These are phyloP conservation scores for Meiosimyza platycephala DNA, from an alignment of 2,888 invertebrate genomes.

Conservation along the genomic window DNA sequence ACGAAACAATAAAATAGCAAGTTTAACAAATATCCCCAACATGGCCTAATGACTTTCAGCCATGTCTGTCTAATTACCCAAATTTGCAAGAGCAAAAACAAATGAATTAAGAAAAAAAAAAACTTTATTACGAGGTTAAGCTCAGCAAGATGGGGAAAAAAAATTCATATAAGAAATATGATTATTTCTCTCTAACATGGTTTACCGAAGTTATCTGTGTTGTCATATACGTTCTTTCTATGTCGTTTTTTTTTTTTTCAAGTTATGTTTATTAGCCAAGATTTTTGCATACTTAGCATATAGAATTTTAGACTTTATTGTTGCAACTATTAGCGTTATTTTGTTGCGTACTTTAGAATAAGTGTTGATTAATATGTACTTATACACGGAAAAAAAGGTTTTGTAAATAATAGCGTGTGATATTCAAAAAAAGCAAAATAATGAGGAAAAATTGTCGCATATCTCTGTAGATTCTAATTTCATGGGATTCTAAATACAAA, in stretches of 20 bases:
- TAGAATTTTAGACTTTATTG: background rate
- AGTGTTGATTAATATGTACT: too few species aligned
- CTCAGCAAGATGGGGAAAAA: background rate
- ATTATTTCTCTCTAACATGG: background rate
- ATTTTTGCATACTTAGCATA: constrained; percentile 9
- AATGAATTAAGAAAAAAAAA: background rate
- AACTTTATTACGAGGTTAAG: constrained; percentile 20
- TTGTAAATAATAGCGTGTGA: too few species aligned
- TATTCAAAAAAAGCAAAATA: too few species aligned
- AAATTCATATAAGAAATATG: background rate
- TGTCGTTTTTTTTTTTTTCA: background rate
- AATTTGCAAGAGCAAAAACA: constrained; percentile 3
- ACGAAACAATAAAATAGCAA: background rate
- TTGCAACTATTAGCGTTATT: background rate
- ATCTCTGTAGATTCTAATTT: too few species aligned
- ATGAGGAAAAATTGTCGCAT: too few species aligned
- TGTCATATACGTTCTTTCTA: background rate
- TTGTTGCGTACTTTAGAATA: too few species aligned
- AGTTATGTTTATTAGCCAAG: background rate
- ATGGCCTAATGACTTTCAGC: constrained; percentile 58
- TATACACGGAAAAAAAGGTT: too few species aligned
- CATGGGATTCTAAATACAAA: too few species aligned
- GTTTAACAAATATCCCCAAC: constrained; percentile 11
- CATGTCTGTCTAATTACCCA: constrained; percentile 44
- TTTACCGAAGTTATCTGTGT: background rate